Evolutionary conservation across 2,113 vertebrate species (phyloP), one percentile per base, ranked within the genome.

Genomic region (Zapus hudsonius): DNA sequence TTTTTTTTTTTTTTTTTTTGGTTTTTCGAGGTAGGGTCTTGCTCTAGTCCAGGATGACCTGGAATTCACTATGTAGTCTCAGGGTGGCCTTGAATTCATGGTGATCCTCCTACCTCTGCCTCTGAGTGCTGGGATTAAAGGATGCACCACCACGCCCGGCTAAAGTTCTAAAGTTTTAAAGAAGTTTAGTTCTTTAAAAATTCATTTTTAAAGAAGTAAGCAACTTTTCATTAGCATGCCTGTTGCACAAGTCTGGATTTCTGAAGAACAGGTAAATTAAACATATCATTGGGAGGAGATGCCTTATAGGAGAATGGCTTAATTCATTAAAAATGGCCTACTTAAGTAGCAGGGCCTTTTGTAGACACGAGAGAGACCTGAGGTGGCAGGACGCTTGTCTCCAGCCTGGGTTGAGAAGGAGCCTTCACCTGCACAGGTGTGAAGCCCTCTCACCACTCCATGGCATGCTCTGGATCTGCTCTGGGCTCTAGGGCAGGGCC

Each of bases 401-500:
- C 52, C 16, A 7, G 1, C 33, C 23, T n/a, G 19, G 15, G 47
- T 0, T 12, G 42, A 64, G 73, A 52, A 38, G 47, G 4, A 70
- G 36, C 16, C 10, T 4, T 40, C 22, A 12, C 75, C 31, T 44
- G 29, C 27, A 6, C 40, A 7, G 15, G 66, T n/a, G 36, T 0
- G 9, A 3, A 27, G 76, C 64, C 42, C 0, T 0, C 8, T 0
- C 8, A 1, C 1, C 59, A 38, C 5, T 3, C 36, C 36, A 16
- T 19, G 70, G 38, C 7, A 0, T 9, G 8, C 10, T 27, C 59
- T 44, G 9, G 33, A 27, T 67, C 61, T 76, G n/a, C 5, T 4
- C 16, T 20, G 42, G 61, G 40, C 75, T n/a, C 19, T 29, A 57
- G 15, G 25, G 9, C 2, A 36, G 33, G n/a, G 25, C 74, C 25